Base-by-base conservation (phyloP, 2,797 vertebrate genomes). In the Pseudomugil tenellus region DNA sequence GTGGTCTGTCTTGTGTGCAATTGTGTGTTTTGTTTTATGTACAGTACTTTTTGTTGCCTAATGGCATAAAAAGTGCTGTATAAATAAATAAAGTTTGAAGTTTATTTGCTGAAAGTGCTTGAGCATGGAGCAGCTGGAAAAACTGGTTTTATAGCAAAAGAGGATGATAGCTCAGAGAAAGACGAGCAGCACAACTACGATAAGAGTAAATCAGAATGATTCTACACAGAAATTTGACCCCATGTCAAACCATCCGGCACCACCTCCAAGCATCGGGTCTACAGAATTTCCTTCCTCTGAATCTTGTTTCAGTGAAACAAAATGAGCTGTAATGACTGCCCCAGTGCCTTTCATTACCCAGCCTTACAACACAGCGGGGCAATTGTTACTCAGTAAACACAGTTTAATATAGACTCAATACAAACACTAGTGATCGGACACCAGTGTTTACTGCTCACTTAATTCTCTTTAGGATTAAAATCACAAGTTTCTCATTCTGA, bases 251-350 rank as follows among this genome's bases (percentile, higher is more conserved):
- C 13, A 39, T 39, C 37, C 14, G 16, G 13, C 35, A 16, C 13
- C 35, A 14, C 35, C 35, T 37, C 12, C 14, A 3, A 63, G 67
- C 14, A 51, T 53, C 21, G 2, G 23, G n/a, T 32, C 12, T 4
- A 37, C 56, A 49, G 32, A 48, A 19, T n/a, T 25, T 28, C 3
- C 25, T 58, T 8, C 2, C 14, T 35, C 12, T 39, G 29, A 66
- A 48, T 39, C 31, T 35, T 28, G 12, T 46, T 53, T 4, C 29
- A 31, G 16, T 58, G 25, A 78, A 71, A 63, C 23, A 58, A 53
- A 75, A 77, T 88, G 77, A 81, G 28, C 34, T 25, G 35, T 79
- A 85, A 89, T 83, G 80, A 68, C 70, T 65, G 77, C 51, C 64
- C 32, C 52, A 43, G 61, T 76, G 54, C 67, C 26, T 52, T 74